Evolutionary conservation across 2,888 invertebrate genomes (phyloP), one percentile per base, ranked within the genome.

Genomic region (Sphaerophoria taeniata): DNA sequence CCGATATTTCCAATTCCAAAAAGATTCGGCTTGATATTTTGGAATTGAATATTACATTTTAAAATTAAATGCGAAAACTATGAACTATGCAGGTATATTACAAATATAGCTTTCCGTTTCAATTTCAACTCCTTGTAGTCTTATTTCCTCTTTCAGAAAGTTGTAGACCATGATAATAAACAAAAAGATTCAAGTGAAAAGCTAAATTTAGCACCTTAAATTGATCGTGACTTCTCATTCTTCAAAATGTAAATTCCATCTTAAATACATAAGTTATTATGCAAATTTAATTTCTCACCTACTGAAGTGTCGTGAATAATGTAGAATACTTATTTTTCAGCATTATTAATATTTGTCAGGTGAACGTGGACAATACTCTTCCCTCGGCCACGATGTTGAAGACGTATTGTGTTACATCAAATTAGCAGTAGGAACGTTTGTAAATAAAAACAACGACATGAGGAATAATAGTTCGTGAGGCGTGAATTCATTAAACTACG

Each of bases 261-360:
- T 60, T 80, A 70, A 74, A 74, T 80, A 80, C 80, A 80, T 69
- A 75, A 75, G 75, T 75, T 75, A 75, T 63, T 80, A 80, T 80
- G 80, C 80, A 80, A 80, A 80, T 80, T 58, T 58, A 51, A 70
- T 80, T 80, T 80, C 80, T 80, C 75, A 80, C 80, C 80, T 80
- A 70, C 70, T 39, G 80, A 75, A 80, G 75, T 80, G 80, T 80
- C 80, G 74, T 80, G 80, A 70, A 80, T 75, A 75, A 80, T 70
- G 70, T 74, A 63, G 70, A 24, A 24, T 24, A 24, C 24, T 24
- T 49, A 63, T 63, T 70, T 70, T 70, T 70, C 49, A 74, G 63
- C 31, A 53, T 53, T 24, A 69, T 69, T 43, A 11, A 11, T 70
- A 51, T 73, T 74, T 80, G 69, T 74, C 74, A 69, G 79, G 24